Percentiles rank a stretch among this genome's conserved stretches.
Conservation (phyloP, 2,113 vertebrate species). For the Pelecanus crispus region DNA sequence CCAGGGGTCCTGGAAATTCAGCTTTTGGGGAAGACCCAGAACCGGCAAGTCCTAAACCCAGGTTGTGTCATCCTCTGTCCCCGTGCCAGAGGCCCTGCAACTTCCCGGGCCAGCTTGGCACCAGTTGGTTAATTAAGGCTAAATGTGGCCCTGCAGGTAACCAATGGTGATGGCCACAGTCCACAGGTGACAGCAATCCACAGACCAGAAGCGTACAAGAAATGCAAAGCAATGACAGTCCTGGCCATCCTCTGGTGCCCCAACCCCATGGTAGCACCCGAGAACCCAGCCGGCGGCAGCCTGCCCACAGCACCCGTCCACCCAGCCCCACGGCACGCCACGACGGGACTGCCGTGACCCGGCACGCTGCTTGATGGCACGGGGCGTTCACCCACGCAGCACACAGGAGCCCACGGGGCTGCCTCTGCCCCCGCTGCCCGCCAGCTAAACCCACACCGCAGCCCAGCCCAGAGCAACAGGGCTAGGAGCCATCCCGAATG, state of each 20-base stretch:
- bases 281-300: background rate
- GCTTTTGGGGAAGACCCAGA: background rate
- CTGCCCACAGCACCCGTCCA: background rate
- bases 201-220: accelerated
- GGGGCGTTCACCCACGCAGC: background rate
- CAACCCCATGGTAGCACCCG: accelerated
- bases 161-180: accelerated
- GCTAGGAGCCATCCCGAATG: accelerated
- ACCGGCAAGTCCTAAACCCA: accelerated
- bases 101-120: accelerated
- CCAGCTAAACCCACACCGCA: background rate
- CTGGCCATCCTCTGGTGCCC: background rate
- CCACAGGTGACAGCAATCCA: background rate
- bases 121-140: background rate
- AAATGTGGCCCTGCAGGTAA: accelerated
- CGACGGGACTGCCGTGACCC: accelerated
- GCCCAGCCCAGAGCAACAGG: background rate
- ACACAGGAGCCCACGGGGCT: no score
- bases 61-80: background rate
- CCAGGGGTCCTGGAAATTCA: background rate
- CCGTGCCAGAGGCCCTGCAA: accelerated
- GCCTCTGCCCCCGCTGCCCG: background rate
- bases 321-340: accelerated
- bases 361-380: background rate
- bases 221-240: background rate